phyloP scores from a whole-genome alignment of 2,888 invertebrate species.

The Meghimatium bilineatum region DNA sequence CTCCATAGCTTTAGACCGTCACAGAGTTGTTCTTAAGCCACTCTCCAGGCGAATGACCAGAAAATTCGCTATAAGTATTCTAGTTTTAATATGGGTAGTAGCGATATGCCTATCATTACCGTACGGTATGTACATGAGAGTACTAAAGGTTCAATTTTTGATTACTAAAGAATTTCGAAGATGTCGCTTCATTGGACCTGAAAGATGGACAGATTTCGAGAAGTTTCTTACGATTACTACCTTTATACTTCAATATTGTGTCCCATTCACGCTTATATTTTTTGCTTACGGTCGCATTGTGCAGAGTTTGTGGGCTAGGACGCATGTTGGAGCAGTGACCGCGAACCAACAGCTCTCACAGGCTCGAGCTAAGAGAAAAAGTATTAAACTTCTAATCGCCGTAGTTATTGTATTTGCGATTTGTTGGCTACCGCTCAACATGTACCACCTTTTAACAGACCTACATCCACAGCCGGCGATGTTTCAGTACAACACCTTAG shows the following conservation, averaged over 20 bases:
- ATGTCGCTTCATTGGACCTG: conserved; percentile 75
- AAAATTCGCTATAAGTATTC: conserved; percentile 72
- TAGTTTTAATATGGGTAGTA: conserved; percentile 75
- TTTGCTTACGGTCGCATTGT: conserved; percentile 76
- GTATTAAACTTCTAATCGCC: conserved; percentile 78
- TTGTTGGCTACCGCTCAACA: conserved; percentile 79
- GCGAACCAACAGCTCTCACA: conserved; percentile 75
- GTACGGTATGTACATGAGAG: conserved; percentile 75
- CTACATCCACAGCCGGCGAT: conserved; percentile 69
- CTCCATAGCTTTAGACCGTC: conserved; percentile 78
- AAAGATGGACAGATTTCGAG: conserved; percentile 70
- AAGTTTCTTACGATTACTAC: conserved; percentile 76
- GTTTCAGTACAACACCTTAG: conserved; percentile 74
- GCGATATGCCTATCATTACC: conserved; percentile 75
- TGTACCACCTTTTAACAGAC: conserved; percentile 77
- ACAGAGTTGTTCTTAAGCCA: conserved; percentile 77
- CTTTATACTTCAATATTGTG: conserved; percentile 76
- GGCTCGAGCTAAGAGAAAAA: conserved; percentile 76
- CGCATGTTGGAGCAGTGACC: conserved; percentile 76
- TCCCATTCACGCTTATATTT: conserved; percentile 77
- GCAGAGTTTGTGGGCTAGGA: conserved; percentile 72
- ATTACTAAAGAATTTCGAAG: conserved; percentile 59
- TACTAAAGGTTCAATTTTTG: conserved; percentile 46
- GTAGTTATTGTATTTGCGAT: conserved; percentile 78
- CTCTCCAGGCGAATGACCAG: conserved; percentile 76